Conservation (phyloP, 1,140 invertebrate genomes). For the Bursaphelenchus mucronatus region DNA sequence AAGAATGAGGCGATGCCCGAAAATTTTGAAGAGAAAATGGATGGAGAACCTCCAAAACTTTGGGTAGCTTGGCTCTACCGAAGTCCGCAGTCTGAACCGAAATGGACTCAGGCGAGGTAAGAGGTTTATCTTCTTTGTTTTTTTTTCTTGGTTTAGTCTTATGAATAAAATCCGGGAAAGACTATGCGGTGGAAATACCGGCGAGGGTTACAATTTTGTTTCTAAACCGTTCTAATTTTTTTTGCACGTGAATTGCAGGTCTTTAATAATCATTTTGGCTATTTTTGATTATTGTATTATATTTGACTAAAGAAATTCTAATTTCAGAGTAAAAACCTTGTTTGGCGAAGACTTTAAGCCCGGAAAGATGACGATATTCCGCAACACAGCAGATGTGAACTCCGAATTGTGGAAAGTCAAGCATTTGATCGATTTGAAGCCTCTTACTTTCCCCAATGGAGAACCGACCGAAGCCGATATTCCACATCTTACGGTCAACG, state of each 20-base stretch:
- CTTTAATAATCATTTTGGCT: background rate
- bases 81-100: slow-evolving; percentile 29
- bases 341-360: slow-evolving; percentile 50
- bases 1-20: slow-evolving; percentile 27
- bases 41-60: slow-evolving; percentile 48
- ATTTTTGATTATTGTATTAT: background rate
- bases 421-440: slow-evolving; percentile 55
- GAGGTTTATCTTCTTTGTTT: too few relatives aligned
- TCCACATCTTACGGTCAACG: slow-evolving; percentile 27
- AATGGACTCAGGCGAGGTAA: slow-evolving; percentile 29
- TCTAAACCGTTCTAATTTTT: too few relatives aligned
- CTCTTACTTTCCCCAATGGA: slow-evolving; percentile 54
- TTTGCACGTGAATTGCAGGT: too few relatives aligned
- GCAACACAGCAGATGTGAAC: slow-evolving; percentile 53
- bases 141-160: too few relatives aligned
- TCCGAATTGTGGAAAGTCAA: slow-evolving; percentile 55
- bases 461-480: slow-evolving; percentile 53
- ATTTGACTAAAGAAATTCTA: background rate
- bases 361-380: slow-evolving; percentile 53
- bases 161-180: too few relatives aligned
- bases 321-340: slow-evolving; percentile 28
- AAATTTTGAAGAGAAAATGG: slow-evolving; percentile 44
- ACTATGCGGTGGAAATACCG: background rate
- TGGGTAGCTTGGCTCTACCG: slow-evolving; percentile 57
- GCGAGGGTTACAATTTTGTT: background rate